A percentile compares a stretch with the other conserved stretches of the same genome.
These are phyloP conservation scores for Glaucidium brasilianum DNA, from an alignment of 2,113 vertebrate species.

Conservation along the genomic window DNA sequence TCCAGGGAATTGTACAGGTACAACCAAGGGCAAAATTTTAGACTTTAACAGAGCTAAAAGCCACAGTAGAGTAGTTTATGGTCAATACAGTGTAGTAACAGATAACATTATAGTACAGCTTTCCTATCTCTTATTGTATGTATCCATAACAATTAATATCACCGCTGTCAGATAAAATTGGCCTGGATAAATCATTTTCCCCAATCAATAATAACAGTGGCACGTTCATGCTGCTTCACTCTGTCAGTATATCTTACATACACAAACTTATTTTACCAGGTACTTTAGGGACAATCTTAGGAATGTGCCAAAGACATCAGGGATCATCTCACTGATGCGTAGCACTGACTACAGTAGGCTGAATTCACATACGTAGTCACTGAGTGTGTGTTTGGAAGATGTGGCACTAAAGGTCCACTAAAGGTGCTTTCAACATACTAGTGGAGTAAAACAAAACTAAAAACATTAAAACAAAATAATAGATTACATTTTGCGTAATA, in stretches of 20 bases:
- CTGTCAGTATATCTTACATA: not conserved
- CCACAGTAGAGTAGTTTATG: not conserved
- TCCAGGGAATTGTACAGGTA: not conserved
- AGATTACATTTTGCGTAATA: too few relatives aligned
- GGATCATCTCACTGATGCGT: not conserved
- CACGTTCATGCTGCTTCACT: not conserved
- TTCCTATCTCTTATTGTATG: not conserved
- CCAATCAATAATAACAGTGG: not conserved
- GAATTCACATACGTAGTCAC: not conserved
- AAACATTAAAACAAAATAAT: not conserved
- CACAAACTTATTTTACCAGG: not conserved
- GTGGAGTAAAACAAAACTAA: not conserved
- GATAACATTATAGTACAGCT: not conserved
- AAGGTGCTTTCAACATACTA: not conserved
- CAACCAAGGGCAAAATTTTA: not conserved
- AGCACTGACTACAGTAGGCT: not conserved
- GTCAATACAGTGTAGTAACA: not conserved
- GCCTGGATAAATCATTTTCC: not conserved
- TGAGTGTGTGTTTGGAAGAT: not conserved
- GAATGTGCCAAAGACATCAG: not conserved
- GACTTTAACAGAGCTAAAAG: not conserved
- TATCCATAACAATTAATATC: constrained; percentile 13
- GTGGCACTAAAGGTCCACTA: not conserved
- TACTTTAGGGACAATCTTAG: not conserved
- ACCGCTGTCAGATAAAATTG: not conserved